Evolutionary conservation across 2,888 invertebrate genomes (phyloP), one percentile per base, ranked within the genome.

Genomic region (Callinectes sapidus): DNA sequence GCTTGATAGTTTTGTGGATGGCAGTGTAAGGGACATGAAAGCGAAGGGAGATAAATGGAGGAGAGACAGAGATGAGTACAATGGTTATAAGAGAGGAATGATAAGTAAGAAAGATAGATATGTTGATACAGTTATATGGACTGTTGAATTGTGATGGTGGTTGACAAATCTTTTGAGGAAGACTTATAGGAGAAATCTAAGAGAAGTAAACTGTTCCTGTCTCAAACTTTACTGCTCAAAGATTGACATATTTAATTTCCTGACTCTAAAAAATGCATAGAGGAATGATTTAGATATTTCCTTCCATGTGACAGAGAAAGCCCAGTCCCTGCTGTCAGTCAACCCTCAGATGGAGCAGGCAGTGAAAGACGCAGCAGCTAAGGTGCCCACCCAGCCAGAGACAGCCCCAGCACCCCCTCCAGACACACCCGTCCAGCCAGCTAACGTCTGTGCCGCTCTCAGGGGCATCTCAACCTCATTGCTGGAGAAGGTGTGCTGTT

Each of bases 401-500:
- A 10, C 39, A 77, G 35, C 39, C 48, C 14, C 71, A 61, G 85
- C 92, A 89, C 89, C 92, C 23, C 61, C 35, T n/a, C 32, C 94
- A 86, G 48, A 91, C 1, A 87, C 94, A 6, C 87, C 88, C 18
- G 32, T 91, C 35, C 66, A 71, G 81, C 88, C 90, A 71, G 81
- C 66, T 42, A 71, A 89, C 42, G 81, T 93, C 0, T 66, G 87
- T 39, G 96, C 97, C 77, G 96, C 97, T 0, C 96, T 98, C 3
- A 97, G 98, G 95, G 98, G 98, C 89, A 97, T 99, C 92, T 98
- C 98, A 0, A 96, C 97, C 95, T 97, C 98, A 16, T 96, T 99
- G 87, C 96, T 99, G 39, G 98, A 98, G 95, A 98, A 98, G 96
- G 97, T 97, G 95, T 95, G 61, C 55, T 32, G n/a, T 86, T n/a